Evolutionary conservation across 2,888 invertebrate genomes (phyloP), one percentile per base, ranked within the genome.

Genomic region (Lampropteryx suffumata): DNA sequence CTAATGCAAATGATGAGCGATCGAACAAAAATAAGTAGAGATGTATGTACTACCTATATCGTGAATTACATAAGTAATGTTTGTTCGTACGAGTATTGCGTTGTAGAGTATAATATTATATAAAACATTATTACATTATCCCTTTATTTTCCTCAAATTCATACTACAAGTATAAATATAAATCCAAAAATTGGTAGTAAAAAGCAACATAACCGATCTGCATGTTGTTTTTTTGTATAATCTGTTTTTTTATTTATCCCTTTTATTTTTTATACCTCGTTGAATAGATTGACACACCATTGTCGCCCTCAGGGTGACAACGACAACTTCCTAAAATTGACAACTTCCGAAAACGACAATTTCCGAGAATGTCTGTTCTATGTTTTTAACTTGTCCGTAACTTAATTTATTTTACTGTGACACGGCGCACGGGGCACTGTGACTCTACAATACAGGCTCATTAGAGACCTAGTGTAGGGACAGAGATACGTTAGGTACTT

Each of bases 111-210:
- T 85, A n/a, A 84, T 84, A 83, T 81, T 79, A 82, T 81, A 76
- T 76, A 77, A 83, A 86, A 82, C 84, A 83, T 86, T 57, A 62
- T 59, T 83, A 84, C 81, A 78, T 58, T 89, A 86, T 85, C 81
- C 83, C 87, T 89, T 88, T 89, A 82, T 86, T 89, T 88, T 88
- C 85, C 83, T 89, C 84, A 82, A 87, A 84, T 82, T 89, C 86
- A 87, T 88, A 85, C 84, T 85, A n/a, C n/a, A n/a, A n/a, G n/a
- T 89, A 88, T 89, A 89, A 87, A 88, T 88, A 82, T 86, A 84
- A 87, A 89, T 89, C 87, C 82, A 87, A 89, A 73, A 88, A 90
- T 90, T 90, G 86, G 88, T 90, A 89, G 89, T 89, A 89, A 90
- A 88, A 88, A 85, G 82, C 87, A 88, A 89, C 89, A 85, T 89